Evolutionary conservation across 1,140 invertebrate genomes (phyloP), one percentile per base, ranked within the genome.

Genomic region (Cylas formicarius): DNA sequence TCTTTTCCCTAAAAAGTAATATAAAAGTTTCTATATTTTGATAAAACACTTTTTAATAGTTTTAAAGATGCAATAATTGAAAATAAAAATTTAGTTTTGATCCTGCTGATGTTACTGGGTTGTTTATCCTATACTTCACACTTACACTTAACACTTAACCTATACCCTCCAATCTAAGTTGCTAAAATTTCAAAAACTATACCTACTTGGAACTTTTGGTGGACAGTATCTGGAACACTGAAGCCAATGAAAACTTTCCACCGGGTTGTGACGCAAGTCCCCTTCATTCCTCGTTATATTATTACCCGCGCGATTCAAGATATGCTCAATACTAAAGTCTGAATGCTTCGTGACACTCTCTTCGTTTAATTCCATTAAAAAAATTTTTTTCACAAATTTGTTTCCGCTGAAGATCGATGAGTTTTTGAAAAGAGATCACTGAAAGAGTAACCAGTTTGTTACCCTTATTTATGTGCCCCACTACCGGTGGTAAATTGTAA

Each of bases 191-290:
- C 1, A 11, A 32, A n/a, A 2, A 26, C 18, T 10, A 1, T 34
- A 72, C 75, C 80, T 73, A 76, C 81, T 69, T 54, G 78, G 80
- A 40, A 86, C 56, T 56, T 80, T 82, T 3, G 82, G 82, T 4
- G 82, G 83, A 50, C 76, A 78, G 56, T 84, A 86, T 44, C 84
- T 66, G 1, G 82, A 85, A 53, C 82, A 86, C 38, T 78, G 77
- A 19, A 86, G 62, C 83, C 84, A 86, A 11, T 69, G 64, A 3
- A n/a, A 69, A 71, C 10, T 58, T 38, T 6, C 52, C 39, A 44
- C 37, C 42, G 35, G n/a, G n/a, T n/a, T n/a, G n/a, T n/a, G n/a
- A n/a, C n/a, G n/a, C n/a, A n/a, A n/a, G n/a, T 35, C 27, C 23
- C 56, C 50, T 4, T 27, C 38, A 14, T 33, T 42, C 9, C 49